Evolutionary conservation across 2,888 invertebrate genomes (phyloP), one percentile per base, ranked within the genome.

Genomic region (Eulithis prunata): DNA sequence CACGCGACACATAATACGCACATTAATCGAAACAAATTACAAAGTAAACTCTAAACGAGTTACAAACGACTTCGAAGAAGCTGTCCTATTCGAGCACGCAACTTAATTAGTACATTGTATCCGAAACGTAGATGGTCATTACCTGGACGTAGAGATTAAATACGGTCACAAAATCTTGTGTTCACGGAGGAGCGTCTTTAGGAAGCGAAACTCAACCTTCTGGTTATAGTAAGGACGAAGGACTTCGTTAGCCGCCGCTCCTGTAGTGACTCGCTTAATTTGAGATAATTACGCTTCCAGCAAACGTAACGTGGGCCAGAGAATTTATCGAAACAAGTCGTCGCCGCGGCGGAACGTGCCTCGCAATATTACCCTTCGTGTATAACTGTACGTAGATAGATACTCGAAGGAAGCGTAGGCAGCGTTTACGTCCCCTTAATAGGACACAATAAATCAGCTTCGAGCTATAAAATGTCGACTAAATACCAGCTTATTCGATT

Each of bases 261-360:
- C 85, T 83, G 85, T 89, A 90, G 89, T 86, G 87, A 89, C 86
- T 87, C 85, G 87, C 84, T 89, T 88, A 90, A 90, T 90, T 89
- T 85, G 86, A 88, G 84, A 90, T 91, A 91, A 91, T 91, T 88
- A 89, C 83, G 81, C 84, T 85, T 77, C 84, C 79, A 84, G 79
- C 78, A 82, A 85, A 88, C 85, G 85, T 78, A 82, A 85, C 85
- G 86, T 86, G 83, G 81, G 80, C 83, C 74, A 76, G 73, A 79
- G 80, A 85, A 87, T 86, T 87, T 88, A 88, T 88, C 77, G 81
- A 76, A 80, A 81, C 82, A 78, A 78, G 82, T 81, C 76, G 65
- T 62, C 65, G 64, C 41, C 65, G 68, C 71, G 77, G 79, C 77
- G 72, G 77, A 78, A 78, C 77, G 71, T 75, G 75, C 71, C 71